These are phyloP conservation scores for Atrina japonica DNA, from an alignment of 2,888 invertebrate genomes.

Conservation along the genomic window DNA sequence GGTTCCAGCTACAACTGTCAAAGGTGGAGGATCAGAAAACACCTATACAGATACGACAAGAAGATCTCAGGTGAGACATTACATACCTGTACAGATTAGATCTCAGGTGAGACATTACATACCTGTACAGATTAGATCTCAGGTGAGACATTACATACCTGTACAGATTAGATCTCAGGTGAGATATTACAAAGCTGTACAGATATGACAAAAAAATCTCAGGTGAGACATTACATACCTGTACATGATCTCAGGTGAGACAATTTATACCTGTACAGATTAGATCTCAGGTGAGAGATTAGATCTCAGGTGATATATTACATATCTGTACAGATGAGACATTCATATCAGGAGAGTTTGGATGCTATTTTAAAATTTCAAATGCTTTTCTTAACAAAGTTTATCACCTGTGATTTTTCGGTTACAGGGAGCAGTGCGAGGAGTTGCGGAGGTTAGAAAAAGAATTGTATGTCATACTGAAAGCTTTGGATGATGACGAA, in stretches of 20 bases:
- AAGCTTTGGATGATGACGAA: conserved; percentile 59
- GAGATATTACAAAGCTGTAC: too few species aligned
- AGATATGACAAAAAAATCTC: conserved; percentile 91
- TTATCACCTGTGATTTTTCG: too few species aligned
- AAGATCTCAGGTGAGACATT: conserved; percentile 84
- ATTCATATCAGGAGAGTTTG: neutral
- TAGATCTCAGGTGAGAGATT: neutral
- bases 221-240: conserved; percentile 80
- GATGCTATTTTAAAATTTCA: conserved; percentile 90
- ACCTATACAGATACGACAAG: conserved; percentile 95
- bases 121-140: too few species aligned
- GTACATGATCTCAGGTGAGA: neutral
- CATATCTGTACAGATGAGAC: too few species aligned
- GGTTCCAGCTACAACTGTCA: conserved; percentile 95
- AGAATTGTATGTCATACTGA: conserved; percentile 83
- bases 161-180: too few species aligned
- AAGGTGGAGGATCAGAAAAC: conserved; percentile 94
- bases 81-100: too few species aligned
- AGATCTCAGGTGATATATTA: too few species aligned
- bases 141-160: conserved; percentile 80
- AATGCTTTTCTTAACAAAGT: conserved; percentile 72
- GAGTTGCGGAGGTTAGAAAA: conserved; percentile 90
- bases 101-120: too few species aligned
- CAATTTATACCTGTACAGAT: neutral
- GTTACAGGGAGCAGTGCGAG: conserved; percentile 84